Base-by-base conservation (phyloP, 1,140 invertebrate species). In the Heliothis virescens region DNA sequence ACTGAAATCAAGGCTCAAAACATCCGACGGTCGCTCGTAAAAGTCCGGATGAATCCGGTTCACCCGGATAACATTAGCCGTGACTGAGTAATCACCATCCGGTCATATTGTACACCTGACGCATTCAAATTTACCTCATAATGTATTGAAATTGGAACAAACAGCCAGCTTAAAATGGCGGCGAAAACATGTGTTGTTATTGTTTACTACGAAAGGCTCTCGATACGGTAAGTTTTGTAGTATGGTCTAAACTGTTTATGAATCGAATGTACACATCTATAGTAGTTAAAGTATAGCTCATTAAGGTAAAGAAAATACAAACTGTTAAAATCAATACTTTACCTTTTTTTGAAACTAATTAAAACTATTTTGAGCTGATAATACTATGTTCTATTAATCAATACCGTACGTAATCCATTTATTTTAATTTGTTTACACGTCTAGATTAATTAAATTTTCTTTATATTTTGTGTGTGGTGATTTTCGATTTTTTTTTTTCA, bases 121-220 rank as follows among this genome's bases (percentile, higher is more conserved):
- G 48, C 52, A 72, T 72, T 72, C 69, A 72, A 53, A 72, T 72
- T 72, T 72, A 72, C 26, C 69, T 57, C 69, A 72, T 72, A 72
- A 72, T 72, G 69, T 72, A 72, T 72, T 72, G 69, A 57, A 72
- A 72, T 72, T 72, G 50, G 52, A 10, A 26, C 50, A 57, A 72
- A 72, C n/a, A 72, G 18, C 41, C 9, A 57, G 10, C 47, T 72
- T 72, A 55, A 72, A 72, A 41, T 72, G 69, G 63, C n/a, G 29
- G 47, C n/a, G 47, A 53, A 71, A 71, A 71, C 67, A 71, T 26
- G 47, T 71, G 34, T 26, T 29, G 67, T 21, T 71, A 50, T 29
- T 53, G 48, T 71, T 71, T 52, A 47, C 21, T 21, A 26, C 21
- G 21, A 26, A 26, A 5, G 18, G 18, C 52, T 16, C 15, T 18